Conservation (phyloP, 1,140 invertebrate species). For the Parasteatoda tepidariorum region DNA sequence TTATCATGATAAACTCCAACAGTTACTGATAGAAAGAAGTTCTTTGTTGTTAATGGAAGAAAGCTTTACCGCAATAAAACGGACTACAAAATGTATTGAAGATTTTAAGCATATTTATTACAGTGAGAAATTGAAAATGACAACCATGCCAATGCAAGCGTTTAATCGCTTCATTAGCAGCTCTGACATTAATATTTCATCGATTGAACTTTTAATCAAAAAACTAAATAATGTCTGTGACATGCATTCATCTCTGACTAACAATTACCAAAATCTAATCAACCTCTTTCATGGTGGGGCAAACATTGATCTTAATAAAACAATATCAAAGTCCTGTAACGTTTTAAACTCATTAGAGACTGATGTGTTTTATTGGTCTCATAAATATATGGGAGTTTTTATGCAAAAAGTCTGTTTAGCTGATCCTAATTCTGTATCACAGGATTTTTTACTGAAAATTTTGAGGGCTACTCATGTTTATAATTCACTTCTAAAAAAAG, state of each 20-base stretch:
- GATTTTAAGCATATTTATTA: conserved; percentile 30
- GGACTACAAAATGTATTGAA: background rate
- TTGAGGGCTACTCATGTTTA: background rate
- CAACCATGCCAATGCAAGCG: conserved; percentile 30
- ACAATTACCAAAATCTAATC: conserved; percentile 35
- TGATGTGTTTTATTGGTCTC: conserved; percentile 27
- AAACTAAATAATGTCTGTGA: conserved; percentile 33
- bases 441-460: conserved; percentile 27
- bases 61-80: conserved; percentile 13
- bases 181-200: conserved; percentile 23
- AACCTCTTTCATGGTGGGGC: conserved; percentile 15
- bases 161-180: conserved; percentile 36
- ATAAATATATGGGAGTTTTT: conserved; percentile 18
- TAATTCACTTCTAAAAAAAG: conserved; percentile 14
- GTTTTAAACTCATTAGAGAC: conserved; percentile 10
- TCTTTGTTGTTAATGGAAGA: conserved; percentile 22
- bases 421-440: conserved; percentile 32
- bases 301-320: conserved; percentile 28
- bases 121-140: conserved; percentile 36
- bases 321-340: conserved; percentile 6
- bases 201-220: conserved; percentile 15
- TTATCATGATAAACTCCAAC: conserved; percentile 19
- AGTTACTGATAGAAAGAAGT: conserved; percentile 15
- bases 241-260: conserved; percentile 21
- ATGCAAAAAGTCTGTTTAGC: conserved; percentile 33